Conservation (phyloP, 1,140 invertebrate genomes). For the Lepidotrigona ventralis region DNA sequence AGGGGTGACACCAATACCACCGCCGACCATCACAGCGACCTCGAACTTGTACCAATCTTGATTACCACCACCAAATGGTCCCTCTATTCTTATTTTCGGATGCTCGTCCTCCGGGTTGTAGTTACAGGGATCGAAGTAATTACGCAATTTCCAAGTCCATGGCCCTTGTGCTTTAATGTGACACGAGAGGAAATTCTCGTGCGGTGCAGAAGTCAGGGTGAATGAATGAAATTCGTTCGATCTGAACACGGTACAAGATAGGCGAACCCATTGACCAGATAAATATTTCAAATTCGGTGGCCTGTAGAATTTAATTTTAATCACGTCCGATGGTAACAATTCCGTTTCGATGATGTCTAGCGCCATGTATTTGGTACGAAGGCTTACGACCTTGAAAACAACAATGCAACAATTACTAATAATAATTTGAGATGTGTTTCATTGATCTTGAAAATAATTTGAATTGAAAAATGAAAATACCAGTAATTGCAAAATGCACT, state of each 20-base stretch:
- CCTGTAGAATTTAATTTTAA: constrained; percentile 95
- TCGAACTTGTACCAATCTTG: constrained; percentile 99
- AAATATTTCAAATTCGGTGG: constrained; percentile 98
- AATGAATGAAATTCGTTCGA: constrained; percentile 98
- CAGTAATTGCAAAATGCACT: background rate
- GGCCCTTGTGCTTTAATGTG: constrained; percentile 99
- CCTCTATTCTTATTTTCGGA: constrained; percentile 95
- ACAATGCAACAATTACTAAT: background rate
- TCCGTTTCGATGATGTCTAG: constrained; percentile 97
- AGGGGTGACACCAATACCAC: constrained; percentile 99
- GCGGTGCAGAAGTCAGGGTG: constrained; percentile 98
- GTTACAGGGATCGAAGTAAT: constrained; percentile 97
- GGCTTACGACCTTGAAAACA: constrained; percentile 87
- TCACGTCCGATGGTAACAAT: constrained; percentile 96
- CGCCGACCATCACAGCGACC: constrained; percentile 99
- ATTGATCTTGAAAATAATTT: background rate
- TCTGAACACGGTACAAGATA: constrained; percentile 95
- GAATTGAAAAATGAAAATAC: background rate
- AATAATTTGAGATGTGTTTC: background rate
- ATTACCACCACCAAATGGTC: constrained; percentile 99
- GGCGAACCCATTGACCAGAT: constrained; percentile 93
- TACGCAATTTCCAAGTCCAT: constrained; percentile 99
- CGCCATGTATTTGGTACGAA: constrained; percentile 95
- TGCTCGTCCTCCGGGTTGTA: constrained; percentile 92
- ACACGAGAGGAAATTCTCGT: constrained; percentile 97